Evolutionary conservation across 2,113 vertebrate genomes (phyloP).

Genomic region (pig (Sus scrofa)): T2T-Sscrofa CM000821.6:21381001-21381500

Average conservation of each 20-base stretch:
- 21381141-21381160: neutral
- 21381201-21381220: neutral
- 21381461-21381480: no score
- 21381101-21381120: neutral
- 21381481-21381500: no score
- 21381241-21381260: neutral
- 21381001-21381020: neutral
- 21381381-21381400: no score
- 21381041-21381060: neutral
- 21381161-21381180: neutral
- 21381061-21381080: neutral
- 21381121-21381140: neutral
- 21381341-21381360: no score
- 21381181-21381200: neutral
- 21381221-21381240: neutral
- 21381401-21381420: no score
- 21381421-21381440: no score
- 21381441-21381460: no score
- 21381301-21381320: no score
- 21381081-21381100: neutral
- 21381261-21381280: no score
- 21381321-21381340: no score
- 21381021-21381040: slow-evolving; percentile 55
- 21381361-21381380: no score
- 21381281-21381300: no score